Percentiles rank a stretch among this genome's conserved stretches.
These are phyloP conservation scores for Drosophila neocordata DNA, from an alignment of 1,140 invertebrate species.

Conservation along the genomic window DNA sequence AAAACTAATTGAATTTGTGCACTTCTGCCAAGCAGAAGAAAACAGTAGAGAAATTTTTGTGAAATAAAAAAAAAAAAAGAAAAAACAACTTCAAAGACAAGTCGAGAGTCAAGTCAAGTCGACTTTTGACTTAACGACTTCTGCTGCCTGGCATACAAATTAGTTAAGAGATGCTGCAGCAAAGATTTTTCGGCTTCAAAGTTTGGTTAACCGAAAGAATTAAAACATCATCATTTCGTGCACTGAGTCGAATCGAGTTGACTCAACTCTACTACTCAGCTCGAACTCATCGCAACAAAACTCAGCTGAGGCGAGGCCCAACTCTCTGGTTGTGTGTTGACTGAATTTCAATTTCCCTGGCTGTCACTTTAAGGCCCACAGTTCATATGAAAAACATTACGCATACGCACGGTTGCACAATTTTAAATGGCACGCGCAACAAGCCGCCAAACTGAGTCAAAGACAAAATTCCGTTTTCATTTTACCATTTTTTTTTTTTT, in stretches of 20 bases:
- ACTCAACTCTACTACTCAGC: conserved; percentile 24
- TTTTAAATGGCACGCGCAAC: conserved; percentile 77
- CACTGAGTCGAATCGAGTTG: conserved; percentile 56
- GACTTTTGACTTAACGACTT: conserved; percentile 70
- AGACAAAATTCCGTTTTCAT: conserved; percentile 13
- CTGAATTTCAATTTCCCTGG: conserved; percentile 73
- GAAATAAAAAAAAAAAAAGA: not conserved
- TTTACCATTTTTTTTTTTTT: conserved; percentile 19
- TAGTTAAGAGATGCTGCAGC: conserved; percentile 56
- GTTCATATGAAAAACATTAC: conserved; percentile 80
- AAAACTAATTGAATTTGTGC: conserved; percentile 25
- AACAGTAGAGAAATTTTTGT: conserved; percentile 29
- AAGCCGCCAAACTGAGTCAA: conserved; percentile 47
- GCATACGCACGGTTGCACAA: conserved; percentile 80
- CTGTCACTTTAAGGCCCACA: conserved; percentile 61
- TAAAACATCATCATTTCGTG: conserved; percentile 80
- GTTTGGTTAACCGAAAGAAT: conserved; percentile 78
- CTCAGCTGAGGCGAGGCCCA: conserved; percentile 12
- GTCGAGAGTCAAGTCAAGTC: conserved; percentile 31
- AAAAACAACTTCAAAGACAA: conserved; percentile 60
- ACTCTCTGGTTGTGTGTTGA: conserved; percentile 53
- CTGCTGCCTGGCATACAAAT: conserved; percentile 71
- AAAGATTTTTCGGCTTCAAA: conserved; percentile 58
- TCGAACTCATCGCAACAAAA: conserved; percentile 8
- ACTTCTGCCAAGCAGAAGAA: conserved; percentile 2